phyloP scores from a whole-genome alignment of 2,888 invertebrate species.

The Cantharis flavilabris region DNA sequence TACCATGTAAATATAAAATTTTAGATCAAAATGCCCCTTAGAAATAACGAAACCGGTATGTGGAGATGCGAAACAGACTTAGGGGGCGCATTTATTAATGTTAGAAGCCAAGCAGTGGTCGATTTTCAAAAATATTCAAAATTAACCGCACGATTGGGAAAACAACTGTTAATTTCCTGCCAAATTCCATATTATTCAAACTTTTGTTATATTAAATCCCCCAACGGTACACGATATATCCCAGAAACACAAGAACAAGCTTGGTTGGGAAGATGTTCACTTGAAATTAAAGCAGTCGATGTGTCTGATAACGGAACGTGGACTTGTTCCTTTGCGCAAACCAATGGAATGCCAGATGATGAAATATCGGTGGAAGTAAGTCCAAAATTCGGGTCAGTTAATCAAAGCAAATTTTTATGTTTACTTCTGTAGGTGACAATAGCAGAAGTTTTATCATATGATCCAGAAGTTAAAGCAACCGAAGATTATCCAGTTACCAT shows the following conservation, averaged over 20 bases:
- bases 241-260: slow-evolving; percentile 1
- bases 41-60: slow-evolving; percentile 18
- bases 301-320: slow-evolving; percentile 29
- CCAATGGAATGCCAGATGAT: slow-evolving; percentile 23
- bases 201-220: slow-evolving; percentile 26
- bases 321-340: slow-evolving; percentile 27
- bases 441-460: slow-evolving; percentile 17
- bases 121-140: slow-evolving; percentile 5
- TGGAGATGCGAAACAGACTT: slow-evolving; percentile 26
- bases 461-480: slow-evolving; percentile 8
- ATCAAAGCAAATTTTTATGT: background rate
- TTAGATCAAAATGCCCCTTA: slow-evolving; percentile 25
- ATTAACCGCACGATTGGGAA: background rate
- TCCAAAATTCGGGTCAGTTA: background rate
- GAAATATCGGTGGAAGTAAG: slow-evolving; percentile 23
- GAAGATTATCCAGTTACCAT: slow-evolving; percentile 5
- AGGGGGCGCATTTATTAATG: slow-evolving; percentile 6
- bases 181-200: slow-evolving; percentile 25
- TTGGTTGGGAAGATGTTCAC: slow-evolving; percentile 21
- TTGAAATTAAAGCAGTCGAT: background rate
- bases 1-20: background rate
- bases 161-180: slow-evolving; percentile 19
- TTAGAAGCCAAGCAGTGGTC: slow-evolving; percentile 5
- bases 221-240: slow-evolving; percentile 25
- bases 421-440: slow-evolving; percentile 7